Evolutionary conservation across 2,797 vertebrate species (phyloP).

Genomic region (Coregonus sp.): DNA sequence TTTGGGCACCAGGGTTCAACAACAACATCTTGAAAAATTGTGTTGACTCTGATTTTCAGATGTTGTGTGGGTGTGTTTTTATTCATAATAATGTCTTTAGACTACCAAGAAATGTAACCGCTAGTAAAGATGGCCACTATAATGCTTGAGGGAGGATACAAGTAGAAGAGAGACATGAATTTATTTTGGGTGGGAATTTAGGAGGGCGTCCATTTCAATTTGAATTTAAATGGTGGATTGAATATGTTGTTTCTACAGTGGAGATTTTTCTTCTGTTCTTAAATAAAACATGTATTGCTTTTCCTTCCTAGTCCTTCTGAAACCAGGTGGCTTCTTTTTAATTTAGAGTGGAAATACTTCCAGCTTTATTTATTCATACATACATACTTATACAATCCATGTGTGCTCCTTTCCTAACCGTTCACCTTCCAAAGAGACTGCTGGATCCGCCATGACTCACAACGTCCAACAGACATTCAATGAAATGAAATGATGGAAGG

Average conservation of each 20-base stretch:
- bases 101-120: not conserved
- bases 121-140: too few relatives aligned
- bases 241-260: constrained; percentile 21
- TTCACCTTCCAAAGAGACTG: not conserved
- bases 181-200: constrained; percentile 13
- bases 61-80: constrained; percentile 14
- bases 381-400: constrained; percentile 38
- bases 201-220: not conserved
- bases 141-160: constrained; percentile 2
- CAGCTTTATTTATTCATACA: constrained; percentile 22
- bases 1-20: constrained; percentile 51
- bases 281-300: constrained; percentile 26
- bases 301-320: not conserved
- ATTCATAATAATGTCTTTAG: not conserved
- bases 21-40: constrained; percentile 54
- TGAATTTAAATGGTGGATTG: not conserved
- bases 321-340: constrained; percentile 34
- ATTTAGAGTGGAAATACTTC: constrained; percentile 24
- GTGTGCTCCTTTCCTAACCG: not conserved
- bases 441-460: constrained; percentile 7
- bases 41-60: constrained; percentile 27
- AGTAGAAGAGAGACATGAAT: constrained; percentile 11
- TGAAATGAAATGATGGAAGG: not conserved
- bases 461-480: constrained; percentile 10
- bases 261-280: constrained; percentile 13